A percentile compares a stretch with the other conserved stretches of the same genome.
These are phyloP conservation scores for Drosophila dunni DNA, from an alignment of 1,140 invertebrate species.

Conservation along the genomic window DNA sequence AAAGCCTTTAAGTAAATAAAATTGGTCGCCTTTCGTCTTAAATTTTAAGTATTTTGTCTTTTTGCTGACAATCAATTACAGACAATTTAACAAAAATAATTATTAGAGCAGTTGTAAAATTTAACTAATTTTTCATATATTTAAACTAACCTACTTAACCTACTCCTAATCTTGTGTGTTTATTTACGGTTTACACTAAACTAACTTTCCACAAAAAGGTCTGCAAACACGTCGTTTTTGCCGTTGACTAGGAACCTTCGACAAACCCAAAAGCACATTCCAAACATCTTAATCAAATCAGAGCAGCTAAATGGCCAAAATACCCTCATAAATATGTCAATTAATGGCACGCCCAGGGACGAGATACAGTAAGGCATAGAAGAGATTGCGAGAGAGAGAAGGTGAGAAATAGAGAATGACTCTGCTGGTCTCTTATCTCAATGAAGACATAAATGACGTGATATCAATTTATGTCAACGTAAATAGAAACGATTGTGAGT, in stretches of 20 bases:
- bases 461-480: slow-evolving; percentile 83
- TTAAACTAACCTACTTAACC: no score
- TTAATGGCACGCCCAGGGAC: slow-evolving; percentile 60
- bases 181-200: background rate
- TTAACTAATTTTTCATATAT: no score
- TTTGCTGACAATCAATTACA: slow-evolving; percentile 17
- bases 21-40: background rate
- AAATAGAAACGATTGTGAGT: slow-evolving; percentile 46
- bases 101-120: background rate
- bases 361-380: background rate
- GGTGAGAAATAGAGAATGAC: background rate
- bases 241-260: slow-evolving; percentile 2
- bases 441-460: slow-evolving; percentile 80
- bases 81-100: background rate
- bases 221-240: background rate
- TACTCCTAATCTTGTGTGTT: no score
- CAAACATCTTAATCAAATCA: slow-evolving; percentile 73
- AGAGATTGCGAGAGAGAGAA: background rate
- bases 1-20: slow-evolving; percentile 72
- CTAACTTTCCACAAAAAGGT: slow-evolving; percentile 5
- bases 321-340: slow-evolving; percentile 83
- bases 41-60: background rate
- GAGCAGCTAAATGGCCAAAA: slow-evolving; percentile 48
- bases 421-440: slow-evolving; percentile 63
- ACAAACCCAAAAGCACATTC: slow-evolving; percentile 5